phyloP scores from a whole-genome alignment of 2,888 invertebrate species.

The Campoplex capitator region DNA sequence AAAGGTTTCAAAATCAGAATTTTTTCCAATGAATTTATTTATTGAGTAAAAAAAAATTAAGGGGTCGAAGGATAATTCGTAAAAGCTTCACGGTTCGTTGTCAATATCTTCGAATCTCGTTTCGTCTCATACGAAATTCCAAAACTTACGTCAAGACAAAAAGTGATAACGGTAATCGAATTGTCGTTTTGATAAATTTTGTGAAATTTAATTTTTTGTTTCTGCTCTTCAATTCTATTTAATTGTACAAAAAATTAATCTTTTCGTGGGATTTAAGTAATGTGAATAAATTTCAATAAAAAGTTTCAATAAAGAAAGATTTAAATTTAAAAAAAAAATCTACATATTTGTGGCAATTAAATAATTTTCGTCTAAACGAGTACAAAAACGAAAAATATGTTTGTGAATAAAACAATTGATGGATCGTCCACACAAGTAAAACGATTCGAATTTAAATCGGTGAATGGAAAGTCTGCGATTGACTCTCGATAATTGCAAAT shows the following conservation, averaged over 20 bases:
- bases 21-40: too few relatives aligned
- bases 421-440: not conserved
- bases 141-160: too few relatives aligned
- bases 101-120: too few relatives aligned
- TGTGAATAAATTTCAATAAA: not conserved
- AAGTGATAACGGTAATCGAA: too few relatives aligned
- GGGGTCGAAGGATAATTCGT: not conserved
- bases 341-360: not conserved
- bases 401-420: not conserved
- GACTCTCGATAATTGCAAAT: slow-evolving; percentile 8
- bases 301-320: not conserved
- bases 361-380: not conserved
- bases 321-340: not conserved
- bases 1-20: too few relatives aligned
- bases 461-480: not conserved
- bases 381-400: not conserved
- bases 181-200: too few relatives aligned
- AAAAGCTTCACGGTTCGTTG: not conserved
- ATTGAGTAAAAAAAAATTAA: too few relatives aligned
- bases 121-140: too few relatives aligned
- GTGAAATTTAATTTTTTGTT: not conserved
- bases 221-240: not conserved
- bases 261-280: not conserved
- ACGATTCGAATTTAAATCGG: not conserved
- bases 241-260: not conserved